Conservation (phyloP, 2,113 vertebrate species). For the Heptranchias perlo region DNA sequence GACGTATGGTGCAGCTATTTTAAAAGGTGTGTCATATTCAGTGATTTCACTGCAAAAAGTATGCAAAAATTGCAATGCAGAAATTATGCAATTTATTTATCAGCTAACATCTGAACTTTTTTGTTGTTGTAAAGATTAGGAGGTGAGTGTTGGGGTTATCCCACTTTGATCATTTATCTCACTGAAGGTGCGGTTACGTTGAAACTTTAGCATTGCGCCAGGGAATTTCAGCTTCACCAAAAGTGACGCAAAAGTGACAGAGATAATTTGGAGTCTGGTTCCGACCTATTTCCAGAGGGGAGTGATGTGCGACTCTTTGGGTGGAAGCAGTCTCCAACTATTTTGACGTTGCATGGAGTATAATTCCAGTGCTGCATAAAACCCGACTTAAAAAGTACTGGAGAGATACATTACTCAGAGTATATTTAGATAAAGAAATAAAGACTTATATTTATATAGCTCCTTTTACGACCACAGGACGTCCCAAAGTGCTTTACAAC, state of each 20-base stretch:
- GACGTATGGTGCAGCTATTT: background rate
- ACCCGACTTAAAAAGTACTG: background rate
- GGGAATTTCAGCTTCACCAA: background rate
- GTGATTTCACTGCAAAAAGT: background rate
- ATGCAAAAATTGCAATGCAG: background rate
- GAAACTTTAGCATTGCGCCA: background rate
- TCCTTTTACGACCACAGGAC: background rate
- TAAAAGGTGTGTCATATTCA: too few relatives aligned
- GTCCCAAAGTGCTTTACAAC: background rate
- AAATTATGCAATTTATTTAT: background rate
- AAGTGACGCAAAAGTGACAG: background rate
- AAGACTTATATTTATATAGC: background rate
- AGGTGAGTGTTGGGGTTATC: background rate
- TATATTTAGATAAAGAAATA: background rate
- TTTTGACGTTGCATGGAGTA: background rate
- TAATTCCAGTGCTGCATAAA: background rate
- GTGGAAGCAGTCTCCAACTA: background rate
- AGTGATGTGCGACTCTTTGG: background rate
- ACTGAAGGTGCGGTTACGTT: background rate
- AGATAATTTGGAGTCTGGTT: background rate
- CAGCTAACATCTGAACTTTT: background rate
- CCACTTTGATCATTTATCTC: background rate
- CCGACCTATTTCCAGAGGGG: background rate
- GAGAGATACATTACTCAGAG: background rate
- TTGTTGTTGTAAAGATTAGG: too few relatives aligned